Conservation (phyloP, 2,113 vertebrate genomes). For the Mixornis gularis region DNA sequence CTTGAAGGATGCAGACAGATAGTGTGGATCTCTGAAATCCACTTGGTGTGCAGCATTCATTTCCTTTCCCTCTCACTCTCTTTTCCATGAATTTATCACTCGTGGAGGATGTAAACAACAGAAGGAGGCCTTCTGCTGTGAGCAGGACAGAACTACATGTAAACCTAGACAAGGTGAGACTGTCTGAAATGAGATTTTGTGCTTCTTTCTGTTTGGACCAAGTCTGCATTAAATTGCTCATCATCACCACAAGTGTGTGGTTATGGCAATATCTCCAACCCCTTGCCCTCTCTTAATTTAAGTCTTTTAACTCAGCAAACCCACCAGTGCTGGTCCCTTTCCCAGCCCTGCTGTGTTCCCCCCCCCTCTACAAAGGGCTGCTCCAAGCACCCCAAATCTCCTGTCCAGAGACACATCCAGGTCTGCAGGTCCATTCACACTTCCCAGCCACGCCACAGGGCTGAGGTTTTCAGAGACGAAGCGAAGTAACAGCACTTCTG, state of each 20-base stretch:
- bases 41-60: neutral
- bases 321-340: neutral
- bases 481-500: neutral
- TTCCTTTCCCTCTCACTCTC: neutral
- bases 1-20: constrained; percentile 32
- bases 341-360: neutral
- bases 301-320: neutral
- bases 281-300: neutral
- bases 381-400: neutral
- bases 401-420: neutral
- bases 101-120: neutral
- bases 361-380: rapidly evolving
- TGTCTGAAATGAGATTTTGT: neutral
- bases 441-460: neutral
- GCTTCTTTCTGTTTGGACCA: neutral
- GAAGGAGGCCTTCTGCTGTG: neutral
- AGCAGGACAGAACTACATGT: neutral
- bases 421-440: neutral
- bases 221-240: neutral
- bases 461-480: neutral
- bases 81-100: constrained; percentile 8
- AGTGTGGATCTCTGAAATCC: neutral
- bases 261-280: neutral
- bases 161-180: neutral
- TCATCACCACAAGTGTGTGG: neutral